A percentile compares a stretch with the other conserved stretches of the same genome.
phyloP scores from a whole-genome alignment of 2,888 invertebrate genomes.

The Homarus gammarus region DNA sequence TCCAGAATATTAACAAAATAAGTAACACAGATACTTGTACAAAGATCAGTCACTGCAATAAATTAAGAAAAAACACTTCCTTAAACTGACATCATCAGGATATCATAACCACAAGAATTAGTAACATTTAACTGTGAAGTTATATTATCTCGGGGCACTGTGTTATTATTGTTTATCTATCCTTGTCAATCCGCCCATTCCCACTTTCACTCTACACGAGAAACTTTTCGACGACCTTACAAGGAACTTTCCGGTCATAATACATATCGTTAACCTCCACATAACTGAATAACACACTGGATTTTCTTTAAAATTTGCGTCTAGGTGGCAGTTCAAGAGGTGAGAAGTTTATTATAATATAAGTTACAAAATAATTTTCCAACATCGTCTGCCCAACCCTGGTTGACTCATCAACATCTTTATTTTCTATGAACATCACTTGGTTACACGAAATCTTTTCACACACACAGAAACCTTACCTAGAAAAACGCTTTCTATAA shows the following conservation, averaged over 20 bases:
- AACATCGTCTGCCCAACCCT: slow-evolving; percentile 25
- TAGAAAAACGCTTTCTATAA: slow-evolving; percentile 31
- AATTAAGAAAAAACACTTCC: too few relatives aligned
- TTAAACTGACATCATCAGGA: too few relatives aligned
- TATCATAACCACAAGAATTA: too few relatives aligned
- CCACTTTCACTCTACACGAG: neutral
- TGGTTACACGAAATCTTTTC: neutral
- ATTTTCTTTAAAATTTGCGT: neutral
- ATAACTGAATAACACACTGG: neutral
- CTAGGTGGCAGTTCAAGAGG: neutral
- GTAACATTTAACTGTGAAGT: too few relatives aligned
- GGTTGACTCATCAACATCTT: slow-evolving; percentile 28
- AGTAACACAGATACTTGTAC: too few relatives aligned
- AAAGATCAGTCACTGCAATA: too few relatives aligned
- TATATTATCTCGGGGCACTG: too few relatives aligned
- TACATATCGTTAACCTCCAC: neutral
- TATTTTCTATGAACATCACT: neutral
- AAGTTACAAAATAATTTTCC: neutral
- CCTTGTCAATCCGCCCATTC: neutral
- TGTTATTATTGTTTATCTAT: too few relatives aligned
- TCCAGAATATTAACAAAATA: too few relatives aligned
- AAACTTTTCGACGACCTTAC: slow-evolving; percentile 1
- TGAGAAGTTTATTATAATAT: neutral
- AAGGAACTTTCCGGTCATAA: neutral
- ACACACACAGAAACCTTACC: slow-evolving; percentile 53